Evolutionary conservation across 2,113 vertebrate species (phyloP), one percentile per base, ranked within the genome.

Genomic region (Acanthochromis polyacanthus): DNA sequence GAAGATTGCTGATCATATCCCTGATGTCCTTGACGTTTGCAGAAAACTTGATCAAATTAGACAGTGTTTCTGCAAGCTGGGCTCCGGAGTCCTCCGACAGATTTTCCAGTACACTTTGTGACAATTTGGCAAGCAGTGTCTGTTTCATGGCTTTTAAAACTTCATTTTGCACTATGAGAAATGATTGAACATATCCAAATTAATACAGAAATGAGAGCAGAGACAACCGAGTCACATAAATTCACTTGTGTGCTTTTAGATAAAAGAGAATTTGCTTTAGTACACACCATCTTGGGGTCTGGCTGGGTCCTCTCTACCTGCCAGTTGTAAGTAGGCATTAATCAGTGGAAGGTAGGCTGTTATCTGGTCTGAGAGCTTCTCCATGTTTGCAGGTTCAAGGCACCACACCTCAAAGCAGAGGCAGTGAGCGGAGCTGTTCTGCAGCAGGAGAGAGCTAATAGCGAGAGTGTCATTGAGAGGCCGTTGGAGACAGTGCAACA

Each of bases 331-430:
- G 80, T 98, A 99, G 0, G 63, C 9, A 0, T 82, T 83, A 46
- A 99, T 1, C 0, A 99, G 82, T 0, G 95, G 94, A 28, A 98
- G 94, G 77, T 95, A 95, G 65, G 25, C 48, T 0, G 93, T 91
- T 3, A 75, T 81, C 25, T 88, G 77, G 5, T 89, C 78, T 25
- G 32, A 91, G 22, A 98, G 83, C 70, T 59, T 32, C 62, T 81
- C 88, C 38, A 80, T 73, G 20, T 86, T 59, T 4, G 57, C 75
- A 0, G 89, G 74, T 80, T 89, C 91, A 30, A 95, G 71, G 60
- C 97, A 98, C 97, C 97, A 99, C 28, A 91, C 67, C 91, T 99
- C 97, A 0, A 99, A 98, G 70, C 91, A 81, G 63, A 99, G 93
- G 52, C 96, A 85, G 63, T 98, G 96, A 17, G 96, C 92, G 45